Conservation (phyloP, 2,797 vertebrate genomes). For the Tangara arthus region DNA sequence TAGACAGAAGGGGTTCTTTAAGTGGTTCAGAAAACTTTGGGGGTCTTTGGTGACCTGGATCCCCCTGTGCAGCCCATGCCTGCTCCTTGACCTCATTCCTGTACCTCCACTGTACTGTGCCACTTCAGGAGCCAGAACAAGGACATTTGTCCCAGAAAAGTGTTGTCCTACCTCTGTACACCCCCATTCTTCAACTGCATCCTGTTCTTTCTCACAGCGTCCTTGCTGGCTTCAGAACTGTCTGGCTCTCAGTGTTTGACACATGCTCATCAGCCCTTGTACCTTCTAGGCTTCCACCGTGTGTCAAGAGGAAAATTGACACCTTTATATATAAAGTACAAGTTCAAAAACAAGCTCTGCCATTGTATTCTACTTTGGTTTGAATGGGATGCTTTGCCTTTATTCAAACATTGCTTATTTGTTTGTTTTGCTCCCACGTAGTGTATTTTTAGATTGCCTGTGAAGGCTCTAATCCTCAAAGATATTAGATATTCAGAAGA, state of each 20-base stretch:
- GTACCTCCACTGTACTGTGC: neutral
- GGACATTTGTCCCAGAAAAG: neutral
- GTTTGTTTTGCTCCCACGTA: neutral
- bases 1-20: neutral
- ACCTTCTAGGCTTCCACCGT: neutral
- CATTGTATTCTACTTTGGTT: neutral
- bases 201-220: neutral
- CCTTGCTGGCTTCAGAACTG: neutral
- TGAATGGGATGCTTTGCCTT: neutral
- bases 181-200: neutral
- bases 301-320: neutral
- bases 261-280: neutral
- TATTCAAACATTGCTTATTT: neutral
- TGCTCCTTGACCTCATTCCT: neutral
- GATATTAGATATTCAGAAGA: neutral
- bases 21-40: neutral
- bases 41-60: neutral
- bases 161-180: neutral
- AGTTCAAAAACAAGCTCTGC: neutral
- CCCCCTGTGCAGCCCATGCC: rapidly evolving
- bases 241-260: neutral
- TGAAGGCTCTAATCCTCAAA: neutral
- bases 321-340: neutral
- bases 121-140: neutral
- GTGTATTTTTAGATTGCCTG: neutral